A percentile compares a stretch with the other conserved stretches of the same genome.
Evolutionary conservation across 2,888 invertebrate species (phyloP).

Genomic region (Clistopyga incitator): DNA sequence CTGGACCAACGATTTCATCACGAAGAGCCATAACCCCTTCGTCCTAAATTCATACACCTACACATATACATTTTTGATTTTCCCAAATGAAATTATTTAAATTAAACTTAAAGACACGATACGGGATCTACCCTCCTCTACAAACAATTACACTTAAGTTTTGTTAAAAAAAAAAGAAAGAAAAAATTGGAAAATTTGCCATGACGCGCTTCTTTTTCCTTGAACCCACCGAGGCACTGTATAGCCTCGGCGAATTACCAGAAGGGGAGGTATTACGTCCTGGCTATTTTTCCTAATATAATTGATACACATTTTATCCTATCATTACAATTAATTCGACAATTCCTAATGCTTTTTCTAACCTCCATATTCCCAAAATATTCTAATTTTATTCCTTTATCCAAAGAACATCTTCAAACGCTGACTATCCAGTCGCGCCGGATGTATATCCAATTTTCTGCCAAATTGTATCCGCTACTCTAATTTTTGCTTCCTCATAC

Average conservation of each 20-base stretch:
- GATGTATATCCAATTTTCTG: no score
- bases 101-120: not conserved
- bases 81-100: not conserved
- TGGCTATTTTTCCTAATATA: not conserved
- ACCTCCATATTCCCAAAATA: no score
- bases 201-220: not conserved
- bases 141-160: not conserved
- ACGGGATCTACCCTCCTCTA: not conserved
- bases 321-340: no score
- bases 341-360: no score
- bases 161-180: not conserved
- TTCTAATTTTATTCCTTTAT: no score
- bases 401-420: no score
- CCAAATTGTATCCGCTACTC: no score
- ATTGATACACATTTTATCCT: no score
- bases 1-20: not conserved
- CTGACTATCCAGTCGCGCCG: no score
- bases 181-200: not conserved
- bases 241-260: conserved; percentile 3
- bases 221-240: conserved; percentile 1
- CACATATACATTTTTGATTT: conserved; percentile 2
- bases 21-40: not conserved
- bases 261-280: conserved; percentile 1
- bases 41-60: not conserved
- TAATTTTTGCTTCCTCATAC: no score